phyloP scores from a whole-genome alignment of 1,140 invertebrate species.

The Frieseomelitta varia region DNA sequence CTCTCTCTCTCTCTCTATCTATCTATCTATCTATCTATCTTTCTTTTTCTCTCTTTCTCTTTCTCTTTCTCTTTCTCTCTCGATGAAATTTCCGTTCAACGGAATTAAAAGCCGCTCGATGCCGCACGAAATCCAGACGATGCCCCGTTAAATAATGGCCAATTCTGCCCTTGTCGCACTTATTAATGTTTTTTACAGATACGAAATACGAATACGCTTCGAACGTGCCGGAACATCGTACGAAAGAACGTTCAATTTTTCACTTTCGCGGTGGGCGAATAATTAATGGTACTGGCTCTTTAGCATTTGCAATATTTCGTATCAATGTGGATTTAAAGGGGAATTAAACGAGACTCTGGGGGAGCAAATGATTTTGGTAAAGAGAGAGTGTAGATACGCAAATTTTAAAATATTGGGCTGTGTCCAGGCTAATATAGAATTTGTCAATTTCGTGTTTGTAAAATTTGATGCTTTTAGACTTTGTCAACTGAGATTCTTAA shows the following conservation, averaged over 20 bases:
- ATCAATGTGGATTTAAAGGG: too few species aligned
- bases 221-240: background rate
- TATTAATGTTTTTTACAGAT: background rate
- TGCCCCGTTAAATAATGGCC: conserved; percentile 9
- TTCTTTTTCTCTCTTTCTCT: too few species aligned
- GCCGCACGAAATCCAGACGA: background rate
- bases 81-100: conserved; percentile 6
- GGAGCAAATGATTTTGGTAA: too few species aligned
- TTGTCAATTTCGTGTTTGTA: too few species aligned
- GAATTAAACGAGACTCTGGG: too few species aligned
- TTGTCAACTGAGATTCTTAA: too few species aligned
- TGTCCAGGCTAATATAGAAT: too few species aligned
- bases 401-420: too few species aligned
- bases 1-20: background rate
- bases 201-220: background rate
- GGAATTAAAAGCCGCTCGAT: conserved; percentile 12
- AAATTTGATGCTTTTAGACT: too few species aligned
- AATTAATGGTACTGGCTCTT: background rate
- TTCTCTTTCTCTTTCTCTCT: background rate
- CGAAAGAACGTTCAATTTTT: background rate
- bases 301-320: too few species aligned
- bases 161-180: background rate
- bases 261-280: background rate
- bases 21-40: too few species aligned
- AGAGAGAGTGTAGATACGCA: too few species aligned